Percentiles rank a stretch among this genome's conserved stretches.
phyloP scores from a whole-genome alignment of 2,888 invertebrate genomes.

The Acanthoscelides obtectus region DNA sequence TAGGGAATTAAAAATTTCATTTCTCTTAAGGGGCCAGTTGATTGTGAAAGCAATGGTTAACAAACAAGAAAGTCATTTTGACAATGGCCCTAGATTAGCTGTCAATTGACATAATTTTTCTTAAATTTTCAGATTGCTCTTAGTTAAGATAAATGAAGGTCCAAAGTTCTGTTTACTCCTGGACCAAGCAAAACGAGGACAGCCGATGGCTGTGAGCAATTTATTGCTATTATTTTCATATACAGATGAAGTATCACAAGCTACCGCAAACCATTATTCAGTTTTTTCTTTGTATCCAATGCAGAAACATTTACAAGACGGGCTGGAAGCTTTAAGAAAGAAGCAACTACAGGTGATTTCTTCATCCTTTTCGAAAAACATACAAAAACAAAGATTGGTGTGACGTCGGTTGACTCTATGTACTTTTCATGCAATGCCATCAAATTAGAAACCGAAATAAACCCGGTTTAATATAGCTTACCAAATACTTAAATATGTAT shows the following conservation, averaged over 20 bases:
- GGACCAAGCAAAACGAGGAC: slow-evolving; percentile 56
- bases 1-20: too few relatives aligned
- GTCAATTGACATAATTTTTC: too few relatives aligned
- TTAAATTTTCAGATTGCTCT: slow-evolving; percentile 42
- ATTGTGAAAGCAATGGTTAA: too few relatives aligned
- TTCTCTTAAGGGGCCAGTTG: too few relatives aligned
- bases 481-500: too few relatives aligned
- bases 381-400: too few relatives aligned
- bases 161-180: slow-evolving; percentile 46
- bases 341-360: slow-evolving; percentile 31
- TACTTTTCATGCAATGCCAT: too few relatives aligned
- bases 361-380: too few relatives aligned
- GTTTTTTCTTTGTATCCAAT: slow-evolving; percentile 60
- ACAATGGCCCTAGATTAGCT: too few relatives aligned
- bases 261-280: slow-evolving; percentile 59
- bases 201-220: slow-evolving; percentile 58
- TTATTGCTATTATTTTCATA: slow-evolving; percentile 53
- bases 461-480: neutral
- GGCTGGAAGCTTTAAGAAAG: slow-evolving; percentile 48
- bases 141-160: slow-evolving; percentile 47
- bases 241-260: slow-evolving; percentile 53
- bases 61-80: too few relatives aligned
- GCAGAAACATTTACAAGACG: slow-evolving; percentile 48
- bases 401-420: too few relatives aligned
- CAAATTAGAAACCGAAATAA: too few relatives aligned